Conservation (phyloP, 2,888 invertebrate species). For the Dyspetes luteomarginatus region DNA sequence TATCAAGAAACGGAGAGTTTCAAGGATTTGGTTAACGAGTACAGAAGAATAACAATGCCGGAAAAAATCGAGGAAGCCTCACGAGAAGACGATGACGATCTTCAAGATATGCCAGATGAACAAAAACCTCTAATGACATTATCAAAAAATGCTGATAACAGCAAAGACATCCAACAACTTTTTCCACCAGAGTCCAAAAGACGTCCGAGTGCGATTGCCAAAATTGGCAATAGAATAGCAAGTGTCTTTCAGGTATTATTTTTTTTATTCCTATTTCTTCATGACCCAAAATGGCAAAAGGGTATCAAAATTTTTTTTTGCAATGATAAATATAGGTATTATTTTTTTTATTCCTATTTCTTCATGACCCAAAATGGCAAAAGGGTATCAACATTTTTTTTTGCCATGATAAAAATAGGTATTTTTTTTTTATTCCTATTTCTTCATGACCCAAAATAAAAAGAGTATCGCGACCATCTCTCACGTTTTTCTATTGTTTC, state of each 20-base stretch:
- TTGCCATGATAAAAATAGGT: too few relatives aligned
- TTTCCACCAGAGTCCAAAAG: conserved; percentile 60
- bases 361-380: conserved; percentile 6
- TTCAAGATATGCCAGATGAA: conserved; percentile 28
- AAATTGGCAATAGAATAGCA: conserved; percentile 60
- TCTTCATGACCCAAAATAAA: not conserved
- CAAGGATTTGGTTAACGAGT: conserved; percentile 69
- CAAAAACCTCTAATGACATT: conserved; percentile 55
- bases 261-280: not conserved
- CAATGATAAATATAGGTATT: too few relatives aligned
- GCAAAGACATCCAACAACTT: conserved; percentile 69
- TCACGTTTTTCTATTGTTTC: conserved; percentile 51
- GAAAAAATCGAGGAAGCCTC: conserved; percentile 5
- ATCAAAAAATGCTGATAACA: conserved; percentile 66
- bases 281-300: conserved; percentile 4
- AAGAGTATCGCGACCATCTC: conserved; percentile 4
- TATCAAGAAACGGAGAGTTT: conserved; percentile 74
- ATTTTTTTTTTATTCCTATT: not conserved
- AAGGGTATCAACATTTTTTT: conserved; percentile 9
- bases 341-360: not conserved
- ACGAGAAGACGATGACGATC: not conserved
- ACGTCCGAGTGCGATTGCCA: conserved; percentile 50
- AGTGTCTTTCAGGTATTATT: conserved; percentile 69
- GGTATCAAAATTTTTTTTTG: too few relatives aligned
- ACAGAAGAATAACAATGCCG: conserved; percentile 58